Evolutionary conservation across 53 echinoderm and acorn worm species (phyloP).

Genomic region (Holothuria leucospilota): DNA sequence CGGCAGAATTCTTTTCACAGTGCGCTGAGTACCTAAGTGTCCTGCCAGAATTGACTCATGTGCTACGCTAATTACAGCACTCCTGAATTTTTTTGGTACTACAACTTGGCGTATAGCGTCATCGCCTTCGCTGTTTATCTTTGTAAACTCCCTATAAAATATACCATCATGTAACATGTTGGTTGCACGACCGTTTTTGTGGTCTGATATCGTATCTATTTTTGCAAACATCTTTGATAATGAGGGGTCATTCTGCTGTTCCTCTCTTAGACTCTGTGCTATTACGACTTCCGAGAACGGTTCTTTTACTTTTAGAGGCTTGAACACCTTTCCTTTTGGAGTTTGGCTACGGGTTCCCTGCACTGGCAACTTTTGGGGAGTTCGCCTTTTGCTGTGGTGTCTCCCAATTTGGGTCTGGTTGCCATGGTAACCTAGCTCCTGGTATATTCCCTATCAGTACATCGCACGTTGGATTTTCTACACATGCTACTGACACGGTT

Average conservation of each 20-base stretch:
- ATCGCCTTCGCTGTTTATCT: too few species aligned
- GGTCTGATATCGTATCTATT: not conserved
- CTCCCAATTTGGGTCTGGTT: too few species aligned
- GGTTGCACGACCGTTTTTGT: not conserved
- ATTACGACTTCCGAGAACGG: not conserved
- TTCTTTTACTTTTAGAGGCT: constrained; percentile 3
- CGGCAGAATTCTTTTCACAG: constrained; percentile 48
- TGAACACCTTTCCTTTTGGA: not conserved
- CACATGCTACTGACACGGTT: not conserved
- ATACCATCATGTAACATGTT: too few species aligned
- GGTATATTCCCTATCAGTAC: constrained; percentile 16
- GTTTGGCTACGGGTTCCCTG: not conserved
- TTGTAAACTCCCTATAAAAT: too few species aligned
- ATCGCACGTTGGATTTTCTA: constrained; percentile 8
- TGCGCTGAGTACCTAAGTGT: constrained; percentile 52
- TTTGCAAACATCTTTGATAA: not conserved
- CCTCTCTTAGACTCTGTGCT: not conserved
- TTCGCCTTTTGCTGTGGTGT: too few species aligned
- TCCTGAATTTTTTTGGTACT: constrained; percentile 37
- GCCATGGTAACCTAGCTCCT: constrained; percentile 14
- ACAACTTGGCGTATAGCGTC: constrained; percentile 48
- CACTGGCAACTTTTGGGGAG: too few species aligned
- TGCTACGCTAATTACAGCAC: constrained; percentile 48
- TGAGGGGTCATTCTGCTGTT: constrained; percentile 8
- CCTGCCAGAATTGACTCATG: constrained; percentile 72